Conservation (phyloP, 2,888 invertebrate species). For the Ochropleura plecta region DNA sequence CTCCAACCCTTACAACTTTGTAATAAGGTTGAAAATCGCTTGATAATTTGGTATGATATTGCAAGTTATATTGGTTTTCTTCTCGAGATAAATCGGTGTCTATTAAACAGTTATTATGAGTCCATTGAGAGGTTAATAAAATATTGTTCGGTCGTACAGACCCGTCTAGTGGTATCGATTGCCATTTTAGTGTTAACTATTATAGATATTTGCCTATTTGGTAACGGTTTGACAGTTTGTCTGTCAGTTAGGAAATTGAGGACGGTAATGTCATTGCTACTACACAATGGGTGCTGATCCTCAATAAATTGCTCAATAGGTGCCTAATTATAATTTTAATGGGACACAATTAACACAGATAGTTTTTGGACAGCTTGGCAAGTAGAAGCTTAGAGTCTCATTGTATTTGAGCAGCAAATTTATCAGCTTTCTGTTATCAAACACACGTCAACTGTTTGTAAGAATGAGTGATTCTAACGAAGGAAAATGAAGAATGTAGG, state of each 20-base stretch:
- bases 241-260: slow-evolving; percentile 57
- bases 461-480: not conserved
- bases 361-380: slow-evolving; percentile 1
- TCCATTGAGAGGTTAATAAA: slow-evolving; percentile 87
- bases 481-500: not conserved
- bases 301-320: slow-evolving; percentile 40
- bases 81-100: slow-evolving; percentile 84
- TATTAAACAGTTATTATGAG: slow-evolving; percentile 89
- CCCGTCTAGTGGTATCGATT: slow-evolving; percentile 67
- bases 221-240: slow-evolving; percentile 51
- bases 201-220: slow-evolving; percentile 54
- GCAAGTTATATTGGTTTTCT: slow-evolving; percentile 62
- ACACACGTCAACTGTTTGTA: not conserved
- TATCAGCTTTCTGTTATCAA: not conserved
- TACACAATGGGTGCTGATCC: slow-evolving; percentile 20
- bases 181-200: slow-evolving; percentile 71
- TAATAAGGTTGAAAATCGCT: slow-evolving; percentile 54
- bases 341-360: slow-evolving; percentile 38
- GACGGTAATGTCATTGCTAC: slow-evolving; percentile 48
- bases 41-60: not conserved
- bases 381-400: not conserved
- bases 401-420: not conserved
- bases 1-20: slow-evolving; percentile 27
- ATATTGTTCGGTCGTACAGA: slow-evolving; percentile 81
- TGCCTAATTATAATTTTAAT: slow-evolving; percentile 50